These are phyloP conservation scores for Drosophila nigricruria DNA, from an alignment of 2,888 invertebrate species.

Conservation along the genomic window DNA sequence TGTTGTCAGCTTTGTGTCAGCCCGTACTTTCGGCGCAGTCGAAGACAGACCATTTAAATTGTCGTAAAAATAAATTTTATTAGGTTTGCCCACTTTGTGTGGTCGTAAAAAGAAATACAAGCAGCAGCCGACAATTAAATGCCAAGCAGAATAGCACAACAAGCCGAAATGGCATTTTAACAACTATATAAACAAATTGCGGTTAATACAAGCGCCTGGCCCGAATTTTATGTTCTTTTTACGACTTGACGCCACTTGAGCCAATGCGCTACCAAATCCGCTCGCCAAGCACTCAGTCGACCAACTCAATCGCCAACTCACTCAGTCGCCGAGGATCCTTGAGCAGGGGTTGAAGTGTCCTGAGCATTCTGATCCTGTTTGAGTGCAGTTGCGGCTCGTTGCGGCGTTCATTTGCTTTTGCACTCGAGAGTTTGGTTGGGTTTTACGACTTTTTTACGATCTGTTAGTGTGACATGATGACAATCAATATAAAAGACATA, in stretches of 20 bases:
- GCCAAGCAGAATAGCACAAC: slow-evolving; percentile 73
- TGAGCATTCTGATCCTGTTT: slow-evolving; percentile 36
- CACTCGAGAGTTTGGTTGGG: slow-evolving; percentile 39
- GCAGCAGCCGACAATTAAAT: slow-evolving; percentile 74
- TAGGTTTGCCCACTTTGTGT: slow-evolving; percentile 66
- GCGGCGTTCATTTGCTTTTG: slow-evolving; percentile 44
- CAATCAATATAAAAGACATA: slow-evolving; percentile 82
- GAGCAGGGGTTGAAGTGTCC: slow-evolving; percentile 43
- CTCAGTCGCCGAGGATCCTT: slow-evolving; percentile 66
- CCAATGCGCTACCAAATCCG: slow-evolving; percentile 32
- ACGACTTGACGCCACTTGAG: slow-evolving; percentile 85
- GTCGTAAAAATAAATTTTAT: slow-evolving; percentile 81
- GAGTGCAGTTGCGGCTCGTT: slow-evolving; percentile 31
- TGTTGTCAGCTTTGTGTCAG: slow-evolving; percentile 37
- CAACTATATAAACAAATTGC: slow-evolving; percentile 83
- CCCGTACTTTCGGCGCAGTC: slow-evolving; percentile 14
- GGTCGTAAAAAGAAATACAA: slow-evolving; percentile 76
- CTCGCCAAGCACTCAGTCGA: slow-evolving; percentile 18
- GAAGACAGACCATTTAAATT: slow-evolving; percentile 77
- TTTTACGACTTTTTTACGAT: slow-evolving; percentile 85
- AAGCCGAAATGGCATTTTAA: slow-evolving; percentile 78
- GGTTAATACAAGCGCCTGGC: slow-evolving; percentile 68
- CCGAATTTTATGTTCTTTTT: slow-evolving; percentile 82
- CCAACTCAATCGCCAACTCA: slow-evolving; percentile 10
- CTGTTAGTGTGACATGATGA: slow-evolving; percentile 83